Evolutionary conservation across 2,888 invertebrate genomes (phyloP).

Genomic region (Spodoptera picta): DNA sequence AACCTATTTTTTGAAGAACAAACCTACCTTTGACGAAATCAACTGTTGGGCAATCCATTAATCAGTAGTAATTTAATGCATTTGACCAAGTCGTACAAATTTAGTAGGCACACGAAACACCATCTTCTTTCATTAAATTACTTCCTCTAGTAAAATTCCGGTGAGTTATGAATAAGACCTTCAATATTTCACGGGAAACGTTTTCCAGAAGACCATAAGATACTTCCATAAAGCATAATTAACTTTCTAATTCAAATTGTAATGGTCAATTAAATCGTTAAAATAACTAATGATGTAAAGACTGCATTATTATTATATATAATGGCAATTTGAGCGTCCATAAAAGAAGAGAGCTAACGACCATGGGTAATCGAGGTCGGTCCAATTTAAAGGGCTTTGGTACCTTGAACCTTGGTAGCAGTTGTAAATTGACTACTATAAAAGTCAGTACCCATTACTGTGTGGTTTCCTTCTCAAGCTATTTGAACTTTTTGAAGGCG

Average conservation of each 20-base stretch:
- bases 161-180: too few species aligned
- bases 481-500: neutral
- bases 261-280: constrained; percentile 41
- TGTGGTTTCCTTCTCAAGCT: neutral
- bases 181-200: too few species aligned
- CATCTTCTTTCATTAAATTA: too few species aligned
- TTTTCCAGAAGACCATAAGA: constrained; percentile 1
- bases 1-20: too few species aligned
- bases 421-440: constrained; percentile 29
- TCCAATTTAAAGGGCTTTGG: constrained; percentile 64
- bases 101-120: too few species aligned
- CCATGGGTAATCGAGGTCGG: constrained; percentile 63
- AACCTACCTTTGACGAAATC: too few species aligned
- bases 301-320: constrained; percentile 39
- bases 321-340: constrained; percentile 68
- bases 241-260: constrained; percentile 16
- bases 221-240: constrained; percentile 8
- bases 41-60: too few species aligned
- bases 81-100: too few species aligned
- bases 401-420: constrained; percentile 24
- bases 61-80: too few species aligned
- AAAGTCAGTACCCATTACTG: neutral
- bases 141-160: too few species aligned
- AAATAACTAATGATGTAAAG: constrained; percentile 43
- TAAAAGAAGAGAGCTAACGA: constrained; percentile 66